Evolutionary conservation across 2,797 vertebrate species (phyloP).

Genomic region (Xenopus petersii): DNA sequence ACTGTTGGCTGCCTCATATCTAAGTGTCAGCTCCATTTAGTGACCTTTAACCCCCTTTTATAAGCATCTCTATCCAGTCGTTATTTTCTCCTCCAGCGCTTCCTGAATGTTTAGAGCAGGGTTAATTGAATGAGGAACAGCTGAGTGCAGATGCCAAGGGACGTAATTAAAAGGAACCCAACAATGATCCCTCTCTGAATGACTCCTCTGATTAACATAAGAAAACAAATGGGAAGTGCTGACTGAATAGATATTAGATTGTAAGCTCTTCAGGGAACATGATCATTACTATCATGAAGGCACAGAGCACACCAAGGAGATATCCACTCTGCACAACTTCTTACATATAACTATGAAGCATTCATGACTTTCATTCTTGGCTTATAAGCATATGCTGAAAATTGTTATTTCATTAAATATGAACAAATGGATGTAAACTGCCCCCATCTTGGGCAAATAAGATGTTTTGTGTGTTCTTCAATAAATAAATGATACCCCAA

Average conservation of each 20-base stretch:
- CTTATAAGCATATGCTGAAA: too few species aligned
- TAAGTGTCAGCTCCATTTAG: not conserved
- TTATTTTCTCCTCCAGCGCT: conserved; percentile 30
- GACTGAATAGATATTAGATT: not conserved
- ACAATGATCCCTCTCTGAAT: not conserved
- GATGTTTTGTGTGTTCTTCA: too few species aligned
- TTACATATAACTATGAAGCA: too few species aligned
- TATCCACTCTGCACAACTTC: too few species aligned
- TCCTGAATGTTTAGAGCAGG: conserved; percentile 27
- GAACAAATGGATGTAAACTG: too few species aligned
- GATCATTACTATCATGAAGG: too few species aligned
- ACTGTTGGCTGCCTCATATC: not conserved
- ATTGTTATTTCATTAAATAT: too few species aligned
- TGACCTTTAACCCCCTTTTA: conserved; percentile 20
- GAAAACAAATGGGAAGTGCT: not conserved
- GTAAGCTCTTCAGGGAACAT: too few species aligned
- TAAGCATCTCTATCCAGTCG: conserved; percentile 5
- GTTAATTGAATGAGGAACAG: conserved; percentile 31
- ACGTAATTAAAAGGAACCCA: conserved; percentile 40
- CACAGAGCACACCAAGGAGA: too few species aligned
- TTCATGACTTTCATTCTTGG: too few species aligned
- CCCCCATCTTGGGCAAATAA: too few species aligned
- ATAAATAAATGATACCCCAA: too few species aligned
- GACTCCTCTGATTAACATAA: conserved; percentile 11
- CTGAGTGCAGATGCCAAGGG: conserved; percentile 25